Base-by-base conservation (phyloP, 2,888 invertebrate genomes). In the Trisateles emortualis region DNA sequence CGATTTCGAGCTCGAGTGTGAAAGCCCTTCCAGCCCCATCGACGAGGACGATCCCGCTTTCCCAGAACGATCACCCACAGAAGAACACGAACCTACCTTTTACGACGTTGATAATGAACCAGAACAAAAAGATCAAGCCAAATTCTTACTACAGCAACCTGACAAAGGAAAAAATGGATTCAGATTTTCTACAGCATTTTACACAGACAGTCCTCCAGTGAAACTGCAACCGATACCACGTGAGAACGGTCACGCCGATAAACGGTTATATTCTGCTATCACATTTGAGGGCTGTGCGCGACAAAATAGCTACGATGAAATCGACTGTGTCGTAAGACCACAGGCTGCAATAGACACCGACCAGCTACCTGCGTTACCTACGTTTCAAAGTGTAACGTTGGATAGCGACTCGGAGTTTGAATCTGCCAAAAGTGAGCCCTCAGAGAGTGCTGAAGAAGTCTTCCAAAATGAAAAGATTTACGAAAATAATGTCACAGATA, bases 21-120 rank as follows among this genome's bases (percentile, higher is more conserved):
- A 95, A 61, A 95, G 95, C 58, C 95, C 96, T 0, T 95, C 94
- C 43, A 96, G 96, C 68, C 96, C 96, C 0, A 94, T 94, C 42
- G 96, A 96, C 62, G 94, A 93, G 46, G 81, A 81, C 30, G 90
- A 88, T 5, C 90, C 93, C 63, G 84, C 93, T 44, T 95, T 94
- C 78, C 83, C 94, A 53, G 92, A 93, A 65, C 93, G 88, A 67
- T 88, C 92, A 36, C 90, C 92, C 39, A 87, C 86, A 52, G 93
- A 89, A 9, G 94, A 94, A 68, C 87, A 88, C 63, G 95, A 95
- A 80, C 88, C 93, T 53, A 90, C 93, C 54, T 94, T 93, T 70
- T 92, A 92, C 70, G 93, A 93, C 67, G 92, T 91, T 59, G 92
- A 91, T 57, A 86, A 93, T 19, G 93, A 91, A 62, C 65, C 82